phyloP scores from a whole-genome alignment of 2,888 invertebrate species.

The Lottia gigantea region DNA sequence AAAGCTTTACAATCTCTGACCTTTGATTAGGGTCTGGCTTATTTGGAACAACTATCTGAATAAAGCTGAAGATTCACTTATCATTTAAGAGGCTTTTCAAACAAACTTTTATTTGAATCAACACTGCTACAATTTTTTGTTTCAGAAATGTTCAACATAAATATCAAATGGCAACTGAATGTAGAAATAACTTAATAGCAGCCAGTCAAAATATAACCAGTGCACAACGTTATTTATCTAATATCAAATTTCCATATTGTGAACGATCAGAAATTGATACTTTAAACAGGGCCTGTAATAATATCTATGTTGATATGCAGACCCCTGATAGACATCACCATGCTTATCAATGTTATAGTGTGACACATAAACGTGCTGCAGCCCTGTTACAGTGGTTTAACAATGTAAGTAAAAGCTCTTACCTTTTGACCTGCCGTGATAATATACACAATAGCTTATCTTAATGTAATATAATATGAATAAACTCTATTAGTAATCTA shows the following conservation, averaged over 20 bases:
- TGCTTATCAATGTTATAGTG: constrained; percentile 69
- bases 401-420: constrained; percentile 58
- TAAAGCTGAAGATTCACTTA: too few relatives aligned
- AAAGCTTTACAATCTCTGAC: too few relatives aligned
- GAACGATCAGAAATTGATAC: constrained; percentile 69
- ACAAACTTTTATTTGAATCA: too few relatives aligned
- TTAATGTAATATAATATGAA: too few relatives aligned
- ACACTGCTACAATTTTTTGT: background rate
- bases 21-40: too few relatives aligned
- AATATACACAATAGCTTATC: too few relatives aligned
- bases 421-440: background rate
- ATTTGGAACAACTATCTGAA: too few relatives aligned
- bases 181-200: constrained; percentile 72
- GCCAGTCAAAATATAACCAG: constrained; percentile 71
- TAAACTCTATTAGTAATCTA: too few relatives aligned
- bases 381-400: constrained; percentile 73
- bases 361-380: constrained; percentile 68
- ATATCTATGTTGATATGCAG: constrained; percentile 71
- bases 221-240: constrained; percentile 70
- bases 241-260: constrained; percentile 72
- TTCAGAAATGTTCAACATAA: constrained; percentile 67
- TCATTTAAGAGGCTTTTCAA: too few relatives aligned
- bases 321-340: constrained; percentile 66
- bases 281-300: constrained; percentile 69
- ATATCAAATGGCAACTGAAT: constrained; percentile 70